These are phyloP conservation scores for Aleiodes leptofemur DNA, from an alignment of 2,888 invertebrate genomes.

Conservation along the genomic window DNA sequence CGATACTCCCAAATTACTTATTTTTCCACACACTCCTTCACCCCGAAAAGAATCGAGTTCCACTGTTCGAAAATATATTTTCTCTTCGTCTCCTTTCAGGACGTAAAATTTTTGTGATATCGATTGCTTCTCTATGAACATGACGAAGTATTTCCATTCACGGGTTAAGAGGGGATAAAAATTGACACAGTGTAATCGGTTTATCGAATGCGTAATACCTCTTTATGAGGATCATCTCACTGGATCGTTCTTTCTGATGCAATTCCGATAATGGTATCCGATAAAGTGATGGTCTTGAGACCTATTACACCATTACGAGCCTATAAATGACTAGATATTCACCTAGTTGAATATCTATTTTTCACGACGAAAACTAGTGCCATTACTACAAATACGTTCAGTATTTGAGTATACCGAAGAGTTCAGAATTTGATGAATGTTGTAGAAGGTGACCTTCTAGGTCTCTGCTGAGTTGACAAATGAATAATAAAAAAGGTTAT, in stretches of 20 bases:
- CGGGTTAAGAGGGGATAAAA: not conserved
- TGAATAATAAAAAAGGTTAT: no score
- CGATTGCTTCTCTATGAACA: no score
- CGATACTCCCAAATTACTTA: no score
- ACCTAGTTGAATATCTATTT: not conserved
- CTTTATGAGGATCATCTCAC: constrained; percentile 23
- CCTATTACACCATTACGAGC: constrained; percentile 20
- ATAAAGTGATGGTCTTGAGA: constrained; percentile 39
- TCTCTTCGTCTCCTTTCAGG: not conserved
- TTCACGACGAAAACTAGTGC: not conserved
- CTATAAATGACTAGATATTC: not conserved
- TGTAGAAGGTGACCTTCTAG: no score
- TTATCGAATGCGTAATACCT: constrained; percentile 32
- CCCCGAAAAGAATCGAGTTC: no score
- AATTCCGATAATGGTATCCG: constrained; percentile 47
- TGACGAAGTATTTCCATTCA: constrained; percentile 10
- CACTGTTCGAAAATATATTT: not conserved
- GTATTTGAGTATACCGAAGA: not conserved
- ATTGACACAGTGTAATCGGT: not conserved
- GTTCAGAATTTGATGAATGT: no score
- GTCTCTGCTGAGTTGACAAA: no score
- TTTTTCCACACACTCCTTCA: no score
- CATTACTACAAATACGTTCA: not conserved
- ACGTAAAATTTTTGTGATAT: no score
- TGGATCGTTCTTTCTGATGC: constrained; percentile 26